A percentile compares a stretch with the other conserved stretches of the same genome.
Evolutionary conservation across 2,888 invertebrate species (phyloP).

Genomic region (Stenodera caucasica): DNA sequence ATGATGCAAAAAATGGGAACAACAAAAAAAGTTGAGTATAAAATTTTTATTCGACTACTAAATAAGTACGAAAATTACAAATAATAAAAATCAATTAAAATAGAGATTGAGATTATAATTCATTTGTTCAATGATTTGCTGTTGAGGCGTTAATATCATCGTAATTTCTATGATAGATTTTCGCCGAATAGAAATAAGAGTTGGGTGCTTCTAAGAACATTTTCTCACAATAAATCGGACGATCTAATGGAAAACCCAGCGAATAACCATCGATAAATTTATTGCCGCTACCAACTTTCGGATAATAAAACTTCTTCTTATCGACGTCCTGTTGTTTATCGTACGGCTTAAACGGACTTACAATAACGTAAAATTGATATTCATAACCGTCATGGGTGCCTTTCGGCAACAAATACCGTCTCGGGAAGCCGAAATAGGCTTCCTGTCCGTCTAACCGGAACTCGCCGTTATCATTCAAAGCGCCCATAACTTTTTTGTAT

Average conservation of each 20-base stretch:
- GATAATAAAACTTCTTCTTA: constrained; percentile 21
- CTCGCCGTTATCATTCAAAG: constrained; percentile 53
- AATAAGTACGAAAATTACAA: too few species aligned
- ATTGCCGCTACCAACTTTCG: constrained; percentile 16
- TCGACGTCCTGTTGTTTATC: constrained; percentile 29
- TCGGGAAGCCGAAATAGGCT: constrained; percentile 69
- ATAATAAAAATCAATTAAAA: constrained; percentile 9
- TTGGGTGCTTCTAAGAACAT: constrained; percentile 68
- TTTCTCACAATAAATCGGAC: constrained; percentile 60
- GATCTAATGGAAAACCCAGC: constrained; percentile 76
- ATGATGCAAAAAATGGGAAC: too few species aligned
- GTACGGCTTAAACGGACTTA: constrained; percentile 55
- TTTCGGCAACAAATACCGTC: constrained; percentile 67
- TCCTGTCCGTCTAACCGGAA: constrained; percentile 60
- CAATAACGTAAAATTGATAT: constrained; percentile 59
- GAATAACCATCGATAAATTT: constrained; percentile 62
- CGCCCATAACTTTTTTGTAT: constrained; percentile 64
- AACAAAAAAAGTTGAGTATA: too few species aligned
- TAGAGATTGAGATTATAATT: too few species aligned
- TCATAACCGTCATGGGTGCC: constrained; percentile 67
- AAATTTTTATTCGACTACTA: too few species aligned
- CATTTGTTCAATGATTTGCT: constrained; percentile 12
- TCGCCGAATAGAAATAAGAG: constrained; percentile 67
- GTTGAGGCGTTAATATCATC: constrained; percentile 37
- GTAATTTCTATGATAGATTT: constrained; percentile 48